phyloP scores from a whole-genome alignment of 1,140 invertebrate species.

The Nylanderia fulva region DNA sequence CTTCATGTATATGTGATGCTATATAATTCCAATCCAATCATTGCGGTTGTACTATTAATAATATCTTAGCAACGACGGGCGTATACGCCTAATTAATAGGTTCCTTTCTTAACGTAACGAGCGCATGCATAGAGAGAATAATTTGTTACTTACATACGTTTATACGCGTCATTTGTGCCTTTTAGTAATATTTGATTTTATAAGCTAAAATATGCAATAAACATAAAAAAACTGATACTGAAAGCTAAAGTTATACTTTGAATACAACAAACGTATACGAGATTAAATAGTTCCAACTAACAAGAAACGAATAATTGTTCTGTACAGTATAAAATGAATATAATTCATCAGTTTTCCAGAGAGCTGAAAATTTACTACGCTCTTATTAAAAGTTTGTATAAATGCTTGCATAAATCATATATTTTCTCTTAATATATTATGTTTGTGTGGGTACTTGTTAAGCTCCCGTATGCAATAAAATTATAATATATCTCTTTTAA shows the following conservation, averaged over 20 bases:
- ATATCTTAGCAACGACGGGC: conserved; percentile 5
- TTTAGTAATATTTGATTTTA: conserved; percentile 20
- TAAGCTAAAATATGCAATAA: background rate
- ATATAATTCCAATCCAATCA: conserved; percentile 59
- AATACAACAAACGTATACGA: background rate
- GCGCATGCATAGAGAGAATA: background rate
- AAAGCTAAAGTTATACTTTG: conserved; percentile 34
- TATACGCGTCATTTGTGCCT: background rate
- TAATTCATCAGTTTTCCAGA: no score
- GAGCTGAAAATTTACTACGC: no score
- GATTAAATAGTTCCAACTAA: no score
- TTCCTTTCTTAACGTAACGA: conserved; percentile 18
- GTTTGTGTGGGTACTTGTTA: no score
- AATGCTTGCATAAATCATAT: no score
- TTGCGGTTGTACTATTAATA: conserved; percentile 49
- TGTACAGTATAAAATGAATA: no score
- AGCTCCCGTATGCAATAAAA: no score
- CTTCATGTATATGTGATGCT: conserved; percentile 53
- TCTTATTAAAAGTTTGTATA: no score
- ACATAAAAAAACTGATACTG: conserved; percentile 20
- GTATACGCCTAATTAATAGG: conserved; percentile 16
- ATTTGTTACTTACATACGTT: background rate
- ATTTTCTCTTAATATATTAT: no score
- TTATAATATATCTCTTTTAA: no score
- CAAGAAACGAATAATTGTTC: no score